Base-by-base conservation (phyloP, 2,888 invertebrate genomes). In the Bugulina stolonifera region DNA sequence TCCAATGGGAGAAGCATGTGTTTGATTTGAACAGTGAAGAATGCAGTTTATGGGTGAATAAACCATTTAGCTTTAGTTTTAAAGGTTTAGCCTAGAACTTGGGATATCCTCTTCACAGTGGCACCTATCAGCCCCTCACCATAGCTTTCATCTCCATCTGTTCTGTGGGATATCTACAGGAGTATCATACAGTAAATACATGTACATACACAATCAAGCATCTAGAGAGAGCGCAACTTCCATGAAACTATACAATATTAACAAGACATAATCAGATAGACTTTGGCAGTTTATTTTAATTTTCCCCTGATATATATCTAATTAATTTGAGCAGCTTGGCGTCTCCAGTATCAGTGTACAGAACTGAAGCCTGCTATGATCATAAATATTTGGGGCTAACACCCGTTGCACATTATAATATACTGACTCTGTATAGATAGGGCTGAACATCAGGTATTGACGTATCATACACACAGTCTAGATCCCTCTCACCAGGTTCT, bases 391-490 rank as follows among this genome's bases (percentile, higher is more conserved):
- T n/a, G n/a, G n/a, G n/a, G n/a, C n/a, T n/a, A n/a, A n/a, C n/a
- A n/a, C n/a, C n/a, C n/a, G n/a, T n/a, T n/a, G n/a, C n/a, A n/a
- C n/a, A n/a, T n/a, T n/a, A n/a, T n/a, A n/a, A n/a, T n/a, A n/a
- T n/a, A n/a, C n/a, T 90, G 81, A 96, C 90, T 87, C 93, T 94
- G 87, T 94, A 97, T 77, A 97, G 88, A 86, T 97, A 99, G 72
- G 99, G 98, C 85, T 98, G 97, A 72, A 97, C 91, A 85, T 98
- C 97, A 0, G 90, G 87, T 86, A 91, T 95, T 43, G 91, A 89
- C 25, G 94, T 94, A 85, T 99, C 97, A 85, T 97, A 99, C 77
- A 98, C 91, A 75, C 93, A 88, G 84, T 94, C 94, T 75, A 97
- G 87, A 84, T 98, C 95, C 27, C 91, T 91, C 82, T 93, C 92